Evolutionary conservation across 2,113 vertebrate species (phyloP).

Genomic region (Varanus komodoensis): DNA sequence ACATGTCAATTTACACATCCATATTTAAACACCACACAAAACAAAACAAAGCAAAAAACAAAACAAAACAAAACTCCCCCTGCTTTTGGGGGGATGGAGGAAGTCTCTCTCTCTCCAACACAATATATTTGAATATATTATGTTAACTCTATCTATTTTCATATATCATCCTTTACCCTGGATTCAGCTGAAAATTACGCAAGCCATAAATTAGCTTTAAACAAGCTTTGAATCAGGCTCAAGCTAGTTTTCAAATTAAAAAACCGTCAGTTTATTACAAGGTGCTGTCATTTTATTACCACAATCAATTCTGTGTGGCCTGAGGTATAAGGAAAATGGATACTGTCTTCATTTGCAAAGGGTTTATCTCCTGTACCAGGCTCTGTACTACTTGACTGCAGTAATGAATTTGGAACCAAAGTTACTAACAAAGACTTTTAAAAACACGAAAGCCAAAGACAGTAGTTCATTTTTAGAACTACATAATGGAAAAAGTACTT

Average conservation of each 20-base stretch:
- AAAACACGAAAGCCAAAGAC: constrained; percentile 60
- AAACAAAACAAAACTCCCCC: background rate
- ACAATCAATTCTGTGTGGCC: constrained; percentile 88
- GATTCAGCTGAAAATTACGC: constrained; percentile 75
- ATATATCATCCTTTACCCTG: constrained; percentile 78
- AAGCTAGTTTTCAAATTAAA: constrained; percentile 88
- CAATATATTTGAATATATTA: constrained; percentile 77
- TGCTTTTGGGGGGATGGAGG: background rate
- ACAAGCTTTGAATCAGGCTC: constrained; percentile 84
- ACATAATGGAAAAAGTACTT: constrained; percentile 22
- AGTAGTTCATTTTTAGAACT: constrained; percentile 54
- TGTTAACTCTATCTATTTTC: constrained; percentile 77
- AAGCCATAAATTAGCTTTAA: constrained; percentile 90
- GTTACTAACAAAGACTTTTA: constrained; percentile 84
- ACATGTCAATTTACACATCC: background rate
- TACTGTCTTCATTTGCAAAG: constrained; percentile 82
- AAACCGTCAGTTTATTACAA: constrained; percentile 85
- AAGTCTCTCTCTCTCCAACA: constrained; percentile 45
- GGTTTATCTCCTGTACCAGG: constrained; percentile 91
- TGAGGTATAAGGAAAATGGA: constrained; percentile 81
- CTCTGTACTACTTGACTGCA: constrained; percentile 78
- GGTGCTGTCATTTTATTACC: constrained; percentile 90
- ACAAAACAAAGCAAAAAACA: constrained; percentile 31
- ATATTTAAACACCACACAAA: constrained; percentile 31
- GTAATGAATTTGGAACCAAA: constrained; percentile 84